Percentiles rank a stretch among this genome's conserved stretches.
Evolutionary conservation across 2,113 vertebrate genomes (phyloP).

Genomic region (Taurulus bubalis): DNA sequence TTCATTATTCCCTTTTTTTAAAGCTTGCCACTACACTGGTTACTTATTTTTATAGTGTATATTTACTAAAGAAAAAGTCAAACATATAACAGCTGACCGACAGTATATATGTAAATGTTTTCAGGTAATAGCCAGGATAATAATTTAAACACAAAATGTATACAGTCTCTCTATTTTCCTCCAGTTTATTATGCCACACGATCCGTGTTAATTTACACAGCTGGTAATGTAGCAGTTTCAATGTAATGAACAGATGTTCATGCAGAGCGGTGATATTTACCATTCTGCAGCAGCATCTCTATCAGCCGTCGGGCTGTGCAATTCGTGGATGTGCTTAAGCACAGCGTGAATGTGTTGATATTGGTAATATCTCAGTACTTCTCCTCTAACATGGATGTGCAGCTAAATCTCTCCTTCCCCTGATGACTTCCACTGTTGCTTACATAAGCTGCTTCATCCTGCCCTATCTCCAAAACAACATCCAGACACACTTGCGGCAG

Average conservation of each 20-base stretch:
- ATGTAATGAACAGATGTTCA: constrained; percentile 74
- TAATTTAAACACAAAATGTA: constrained; percentile 24
- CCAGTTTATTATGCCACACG: constrained; percentile 22
- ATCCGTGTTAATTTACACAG: constrained; percentile 48
- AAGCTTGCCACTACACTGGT: neutral
- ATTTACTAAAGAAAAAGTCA: neutral
- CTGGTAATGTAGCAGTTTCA: constrained; percentile 48
- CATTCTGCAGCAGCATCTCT: constrained; percentile 48
- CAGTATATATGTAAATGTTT: neutral
- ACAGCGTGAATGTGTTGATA: constrained; percentile 61
- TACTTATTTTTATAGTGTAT: neutral
- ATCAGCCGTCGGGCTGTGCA: constrained; percentile 45
- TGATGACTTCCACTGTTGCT: constrained; percentile 66
- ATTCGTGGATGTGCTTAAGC: constrained; percentile 56
- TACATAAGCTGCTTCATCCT: constrained; percentile 68
- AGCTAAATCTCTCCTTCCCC: constrained; percentile 54
- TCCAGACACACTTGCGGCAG: constrained; percentile 42
- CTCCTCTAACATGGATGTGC: constrained; percentile 45
- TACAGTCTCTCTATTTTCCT: constrained; percentile 6
- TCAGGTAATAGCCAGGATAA: neutral
- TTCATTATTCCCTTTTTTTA: neutral
- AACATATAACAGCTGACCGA: constrained; percentile 10
- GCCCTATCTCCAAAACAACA: constrained; percentile 68
- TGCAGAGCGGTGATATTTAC: constrained; percentile 62
- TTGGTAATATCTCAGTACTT: constrained; percentile 64